phyloP scores from a whole-genome alignment of 2,888 invertebrate genomes.

The Heteromyza rotundicornis region DNA sequence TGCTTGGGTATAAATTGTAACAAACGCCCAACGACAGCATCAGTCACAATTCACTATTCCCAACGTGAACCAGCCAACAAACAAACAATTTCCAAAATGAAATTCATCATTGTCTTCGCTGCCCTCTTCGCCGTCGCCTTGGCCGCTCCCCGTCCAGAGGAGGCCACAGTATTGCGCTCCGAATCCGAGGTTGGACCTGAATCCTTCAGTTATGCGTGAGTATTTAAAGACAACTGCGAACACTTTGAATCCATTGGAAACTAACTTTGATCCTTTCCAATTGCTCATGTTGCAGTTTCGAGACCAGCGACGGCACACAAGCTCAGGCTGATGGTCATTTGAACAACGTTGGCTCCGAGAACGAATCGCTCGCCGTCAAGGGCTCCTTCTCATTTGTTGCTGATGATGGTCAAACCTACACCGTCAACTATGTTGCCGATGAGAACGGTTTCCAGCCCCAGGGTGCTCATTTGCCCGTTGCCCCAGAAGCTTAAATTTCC shows the following conservation, averaged over 20 bases:
- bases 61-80: conserved; percentile 32
- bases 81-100: conserved; percentile 46
- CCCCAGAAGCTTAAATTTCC: conserved; percentile 36
- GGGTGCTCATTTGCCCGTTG: conserved; percentile 63
- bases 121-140: conserved; percentile 50
- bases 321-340: conserved; percentile 31
- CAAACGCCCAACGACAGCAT: conserved; percentile 33
- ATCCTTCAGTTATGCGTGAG: conserved; percentile 69
- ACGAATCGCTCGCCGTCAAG: conserved; percentile 57
- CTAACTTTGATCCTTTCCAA: not conserved
- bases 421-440: conserved; percentile 63
- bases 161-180: conserved; percentile 66
- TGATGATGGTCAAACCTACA: conserved; percentile 66
- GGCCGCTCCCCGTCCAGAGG: conserved; percentile 46
- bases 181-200: conserved; percentile 66
- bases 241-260: conserved; percentile 35
- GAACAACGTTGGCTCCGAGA: conserved; percentile 57
- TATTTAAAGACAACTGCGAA: too few relatives aligned
- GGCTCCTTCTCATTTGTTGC: conserved; percentile 64
- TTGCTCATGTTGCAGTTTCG: conserved; percentile 28
- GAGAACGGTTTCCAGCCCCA: conserved; percentile 61
- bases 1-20: conserved; percentile 51
- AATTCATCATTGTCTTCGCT: conserved; percentile 54
- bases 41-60: conserved; percentile 41
- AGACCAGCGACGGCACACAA: conserved; percentile 43